Conservation (phyloP, 2,113 vertebrate species). For the Catharus minimus region DNA sequence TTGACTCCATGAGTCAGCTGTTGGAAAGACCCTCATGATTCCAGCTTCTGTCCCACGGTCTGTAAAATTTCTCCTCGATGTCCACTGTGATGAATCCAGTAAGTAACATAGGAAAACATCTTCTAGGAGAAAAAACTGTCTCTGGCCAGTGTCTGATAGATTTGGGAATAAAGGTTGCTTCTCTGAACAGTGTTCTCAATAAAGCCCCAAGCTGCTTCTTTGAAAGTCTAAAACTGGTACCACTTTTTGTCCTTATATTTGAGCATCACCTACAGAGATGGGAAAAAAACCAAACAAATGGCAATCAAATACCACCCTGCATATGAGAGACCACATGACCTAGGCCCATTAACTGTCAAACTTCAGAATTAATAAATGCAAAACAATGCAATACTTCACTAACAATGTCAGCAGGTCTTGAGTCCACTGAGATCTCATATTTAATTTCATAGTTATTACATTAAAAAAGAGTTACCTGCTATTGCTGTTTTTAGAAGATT, state of each 20-base stretch:
- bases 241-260: conserved; percentile 99
- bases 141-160: conserved; percentile 60
- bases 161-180: conserved; percentile 73
- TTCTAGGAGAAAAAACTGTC: conserved; percentile 60
- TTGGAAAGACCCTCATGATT: conserved; percentile 5
- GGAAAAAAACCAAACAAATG: not conserved
- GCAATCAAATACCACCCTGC: not conserved
- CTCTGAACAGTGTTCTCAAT: conserved; percentile 68
- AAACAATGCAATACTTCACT: not conserved
- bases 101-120: conserved; percentile 57
- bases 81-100: conserved; percentile 52
- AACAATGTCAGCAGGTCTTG: not conserved
- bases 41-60: not conserved
- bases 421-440: not conserved
- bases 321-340: not conserved
- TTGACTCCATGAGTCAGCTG: conserved; percentile 1
- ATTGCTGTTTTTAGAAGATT: not conserved
- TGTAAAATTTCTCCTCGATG: conserved; percentile 43
- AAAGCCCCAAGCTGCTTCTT: conserved; percentile 49
- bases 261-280: conserved; percentile 89
- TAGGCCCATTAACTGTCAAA: not conserved
- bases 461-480: not conserved
- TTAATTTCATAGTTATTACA: not conserved
- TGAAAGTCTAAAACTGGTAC: conserved; percentile 92
- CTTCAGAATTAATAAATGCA: not conserved